Percentiles rank a stretch among this genome's conserved stretches.
Evolutionary conservation across 2,888 invertebrate genomes (phyloP).

Genomic region (Paralinhomoeus sp.): DNA sequence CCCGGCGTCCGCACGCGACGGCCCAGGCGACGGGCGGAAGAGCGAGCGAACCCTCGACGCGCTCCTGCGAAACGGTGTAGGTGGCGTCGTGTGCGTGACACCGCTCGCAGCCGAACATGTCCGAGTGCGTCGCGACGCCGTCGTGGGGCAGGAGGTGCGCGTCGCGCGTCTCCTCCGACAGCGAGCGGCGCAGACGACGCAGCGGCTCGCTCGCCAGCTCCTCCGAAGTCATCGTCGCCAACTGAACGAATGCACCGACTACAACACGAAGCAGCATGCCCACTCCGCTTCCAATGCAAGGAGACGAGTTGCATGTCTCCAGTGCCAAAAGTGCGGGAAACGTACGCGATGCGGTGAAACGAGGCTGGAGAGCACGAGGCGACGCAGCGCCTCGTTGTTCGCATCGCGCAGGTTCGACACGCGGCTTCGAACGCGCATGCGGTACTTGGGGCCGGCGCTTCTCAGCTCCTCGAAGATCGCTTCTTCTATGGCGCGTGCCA

Average conservation of each 20-base stretch:
- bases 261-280: not conserved
- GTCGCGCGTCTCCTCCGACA: not conserved
- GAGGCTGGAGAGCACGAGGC: not conserved
- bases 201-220: slow-evolving; percentile 3
- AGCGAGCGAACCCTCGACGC: slow-evolving; percentile 1
- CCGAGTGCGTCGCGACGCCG: not conserved
- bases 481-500: not conserved
- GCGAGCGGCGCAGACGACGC: slow-evolving; percentile 1
- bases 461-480: not conserved
- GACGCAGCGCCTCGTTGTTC: not conserved
- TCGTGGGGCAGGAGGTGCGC: slow-evolving; percentile 1
- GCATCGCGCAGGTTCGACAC: not conserved
- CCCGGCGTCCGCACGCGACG: too few relatives aligned
- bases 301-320: too few relatives aligned
- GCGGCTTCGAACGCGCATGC: not conserved
- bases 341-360: not conserved
- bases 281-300: too few relatives aligned
- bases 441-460: not conserved
- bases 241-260: not conserved
- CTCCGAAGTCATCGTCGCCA: slow-evolving; percentile 3
- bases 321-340: too few relatives aligned
- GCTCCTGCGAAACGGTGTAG: slow-evolving; percentile 2
- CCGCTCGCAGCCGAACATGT: not conserved
- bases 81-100: slow-evolving; percentile 2
- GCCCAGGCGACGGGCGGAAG: too few relatives aligned